These are phyloP conservation scores for Adelognathus sp. DNA, from an alignment of 2,888 invertebrate genomes.

Conservation along the genomic window DNA sequence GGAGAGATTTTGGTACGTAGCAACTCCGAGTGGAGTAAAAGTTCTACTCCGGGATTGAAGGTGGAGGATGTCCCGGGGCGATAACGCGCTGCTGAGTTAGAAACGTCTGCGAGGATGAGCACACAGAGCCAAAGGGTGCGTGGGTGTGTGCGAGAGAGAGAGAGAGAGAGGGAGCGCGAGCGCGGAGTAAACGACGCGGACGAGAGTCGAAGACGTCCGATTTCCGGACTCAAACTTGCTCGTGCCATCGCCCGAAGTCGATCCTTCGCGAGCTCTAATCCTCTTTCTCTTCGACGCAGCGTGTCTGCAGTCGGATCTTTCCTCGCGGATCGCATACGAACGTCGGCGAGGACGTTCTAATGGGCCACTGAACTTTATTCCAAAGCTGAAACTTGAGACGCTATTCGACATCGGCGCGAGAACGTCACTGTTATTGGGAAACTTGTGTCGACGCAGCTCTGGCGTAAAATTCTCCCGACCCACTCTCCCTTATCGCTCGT, in stretches of 20 bases:
- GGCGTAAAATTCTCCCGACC: not conserved
- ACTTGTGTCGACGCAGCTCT: not conserved
- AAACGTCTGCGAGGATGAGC: constrained; percentile 28
- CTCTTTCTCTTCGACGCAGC: not conserved
- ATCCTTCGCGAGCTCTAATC: not conserved
- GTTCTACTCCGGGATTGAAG: constrained; percentile 39
- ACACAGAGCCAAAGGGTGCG: constrained; percentile 7
- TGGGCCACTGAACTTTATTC: constrained; percentile 6
- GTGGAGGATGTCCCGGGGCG: constrained; percentile 37
- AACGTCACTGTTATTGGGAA: constrained; percentile 29
- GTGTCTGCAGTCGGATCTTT: constrained; percentile 29
- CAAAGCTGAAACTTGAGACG: not conserved
- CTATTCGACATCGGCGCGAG: constrained; percentile 27
- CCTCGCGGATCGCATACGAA: constrained; percentile 32
- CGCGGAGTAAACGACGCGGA: constrained; percentile 36
- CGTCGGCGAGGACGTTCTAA: constrained; percentile 51
- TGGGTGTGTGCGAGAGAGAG: not conserved
- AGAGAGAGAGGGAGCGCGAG: constrained; percentile 3
- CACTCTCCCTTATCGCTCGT: not conserved
- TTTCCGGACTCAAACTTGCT: constrained; percentile 45
- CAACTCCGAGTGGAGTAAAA: constrained; percentile 47
- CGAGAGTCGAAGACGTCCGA: constrained; percentile 51
- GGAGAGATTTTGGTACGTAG: constrained; percentile 39
- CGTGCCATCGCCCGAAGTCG: constrained; percentile 16
- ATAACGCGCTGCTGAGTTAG: constrained; percentile 55